phyloP scores from a whole-genome alignment of 1,140 invertebrate genomes.

The Melanaphis sacchari region DNA sequence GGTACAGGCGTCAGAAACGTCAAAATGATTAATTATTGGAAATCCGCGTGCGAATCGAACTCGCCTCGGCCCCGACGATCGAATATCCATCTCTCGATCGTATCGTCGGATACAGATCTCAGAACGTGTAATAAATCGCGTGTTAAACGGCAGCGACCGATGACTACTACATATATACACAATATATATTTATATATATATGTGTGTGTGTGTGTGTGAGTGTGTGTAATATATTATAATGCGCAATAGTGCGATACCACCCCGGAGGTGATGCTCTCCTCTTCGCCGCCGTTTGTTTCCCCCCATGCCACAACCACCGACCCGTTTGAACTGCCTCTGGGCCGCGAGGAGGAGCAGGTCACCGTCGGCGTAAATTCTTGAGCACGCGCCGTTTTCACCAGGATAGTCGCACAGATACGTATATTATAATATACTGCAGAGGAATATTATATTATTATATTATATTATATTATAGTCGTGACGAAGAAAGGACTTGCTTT shows the following conservation, averaged over 20 bases:
- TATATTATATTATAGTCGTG: not conserved
- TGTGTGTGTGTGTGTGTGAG: no score
- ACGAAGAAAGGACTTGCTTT: not conserved
- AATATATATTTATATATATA: not conserved
- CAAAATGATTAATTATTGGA: not conserved
- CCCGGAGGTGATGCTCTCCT: not conserved
- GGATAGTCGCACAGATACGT: not conserved
- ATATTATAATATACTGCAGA: not conserved
- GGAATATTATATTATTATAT: not conserved
- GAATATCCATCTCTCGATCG: not conserved
- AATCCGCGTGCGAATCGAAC: not conserved
- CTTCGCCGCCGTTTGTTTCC: not conserved
- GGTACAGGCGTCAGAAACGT: not conserved
- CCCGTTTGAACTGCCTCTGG: not conserved
- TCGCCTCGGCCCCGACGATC: not conserved
- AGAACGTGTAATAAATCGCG: not conserved
- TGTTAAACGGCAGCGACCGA: not conserved
- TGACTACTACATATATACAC: not conserved
- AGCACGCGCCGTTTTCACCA: conserved; percentile 32
- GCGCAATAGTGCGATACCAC: not conserved
- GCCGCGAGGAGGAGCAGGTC: not conserved
- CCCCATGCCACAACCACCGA: not conserved
- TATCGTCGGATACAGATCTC: not conserved
- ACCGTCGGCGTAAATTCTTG: conserved; percentile 22
- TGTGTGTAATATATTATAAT: not conserved